Evolutionary conservation across 2,888 invertebrate genomes (phyloP).

Genomic region (Tetanocera ferruginea): DNA sequence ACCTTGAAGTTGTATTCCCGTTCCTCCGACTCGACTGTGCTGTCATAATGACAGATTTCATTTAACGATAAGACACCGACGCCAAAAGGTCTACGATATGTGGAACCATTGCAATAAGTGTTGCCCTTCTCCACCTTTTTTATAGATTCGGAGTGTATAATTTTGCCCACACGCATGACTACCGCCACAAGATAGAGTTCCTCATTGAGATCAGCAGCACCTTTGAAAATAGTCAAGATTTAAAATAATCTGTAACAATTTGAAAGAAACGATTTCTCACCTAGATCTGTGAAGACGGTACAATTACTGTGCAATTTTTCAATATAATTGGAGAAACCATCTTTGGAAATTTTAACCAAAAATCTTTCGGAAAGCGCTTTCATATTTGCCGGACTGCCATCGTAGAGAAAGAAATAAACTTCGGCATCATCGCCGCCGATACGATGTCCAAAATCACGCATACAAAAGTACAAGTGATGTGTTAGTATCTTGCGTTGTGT

Average conservation of each 20-base stretch:
- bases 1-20: slow-evolving; percentile 84
- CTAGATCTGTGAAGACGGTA: slow-evolving; percentile 84
- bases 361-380: slow-evolving; percentile 90
- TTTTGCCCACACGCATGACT: slow-evolving; percentile 89
- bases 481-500: slow-evolving; percentile 71
- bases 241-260: background rate
- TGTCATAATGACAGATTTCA: slow-evolving; percentile 76
- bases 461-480: slow-evolving; percentile 87
- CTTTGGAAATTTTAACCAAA: slow-evolving; percentile 88
- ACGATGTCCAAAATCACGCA: slow-evolving; percentile 89
- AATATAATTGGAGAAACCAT: slow-evolving; percentile 90
- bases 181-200: slow-evolving; percentile 92
- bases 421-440: slow-evolving; percentile 92
- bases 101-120: slow-evolving; percentile 50
- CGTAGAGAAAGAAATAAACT: slow-evolving; percentile 88
- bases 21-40: slow-evolving; percentile 73
- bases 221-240: slow-evolving; percentile 62
- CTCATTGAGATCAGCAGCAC: slow-evolving; percentile 85
- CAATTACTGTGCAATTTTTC: slow-evolving; percentile 90
- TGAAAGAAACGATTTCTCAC: slow-evolving; percentile 70
- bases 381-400: slow-evolving; percentile 76
- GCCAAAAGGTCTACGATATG: slow-evolving; percentile 85
- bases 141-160: slow-evolving; percentile 73
- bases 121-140: slow-evolving; percentile 67
- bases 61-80: slow-evolving; percentile 85